Conservation (phyloP, 2,797 vertebrate genomes). For the Steatocranus sp. region DNA sequence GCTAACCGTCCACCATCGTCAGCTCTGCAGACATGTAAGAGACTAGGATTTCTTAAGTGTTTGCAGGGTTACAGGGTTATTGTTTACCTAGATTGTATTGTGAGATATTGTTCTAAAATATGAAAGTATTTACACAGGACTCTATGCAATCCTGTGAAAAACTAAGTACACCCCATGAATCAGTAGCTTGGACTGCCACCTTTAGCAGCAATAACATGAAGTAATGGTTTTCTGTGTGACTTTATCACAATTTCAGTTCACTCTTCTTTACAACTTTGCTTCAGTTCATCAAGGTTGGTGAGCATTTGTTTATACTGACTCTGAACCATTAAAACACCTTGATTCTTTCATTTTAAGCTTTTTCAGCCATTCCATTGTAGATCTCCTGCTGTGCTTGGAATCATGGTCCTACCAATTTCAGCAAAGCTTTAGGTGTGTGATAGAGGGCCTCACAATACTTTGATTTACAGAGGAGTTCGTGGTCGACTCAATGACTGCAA, state of each 20-base stretch:
- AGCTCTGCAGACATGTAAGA: background rate
- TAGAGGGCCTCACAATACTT: background rate
- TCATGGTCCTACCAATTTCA: background rate
- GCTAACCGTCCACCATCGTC: rapidly evolving
- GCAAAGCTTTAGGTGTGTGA: background rate
- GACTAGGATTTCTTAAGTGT: background rate
- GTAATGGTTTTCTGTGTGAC: background rate
- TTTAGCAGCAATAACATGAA: background rate
- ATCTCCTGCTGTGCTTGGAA: background rate
- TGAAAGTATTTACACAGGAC: background rate
- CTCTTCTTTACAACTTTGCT: background rate
- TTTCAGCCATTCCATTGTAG: background rate
- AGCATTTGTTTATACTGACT: rapidly evolving
- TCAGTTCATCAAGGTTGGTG: background rate
- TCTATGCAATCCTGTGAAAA: background rate
- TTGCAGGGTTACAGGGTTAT: background rate
- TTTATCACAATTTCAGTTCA: background rate
- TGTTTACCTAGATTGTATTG: background rate
- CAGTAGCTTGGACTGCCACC: background rate
- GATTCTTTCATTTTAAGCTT: background rate
- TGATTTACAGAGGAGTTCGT: background rate
- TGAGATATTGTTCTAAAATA: background rate
- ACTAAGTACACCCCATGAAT: background rate
- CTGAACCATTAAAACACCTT: background rate
- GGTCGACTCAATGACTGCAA: rapidly evolving